phyloP scores from a whole-genome alignment of 2,113 vertebrate genomes.

The Brienomyrus longianalis region DNA sequence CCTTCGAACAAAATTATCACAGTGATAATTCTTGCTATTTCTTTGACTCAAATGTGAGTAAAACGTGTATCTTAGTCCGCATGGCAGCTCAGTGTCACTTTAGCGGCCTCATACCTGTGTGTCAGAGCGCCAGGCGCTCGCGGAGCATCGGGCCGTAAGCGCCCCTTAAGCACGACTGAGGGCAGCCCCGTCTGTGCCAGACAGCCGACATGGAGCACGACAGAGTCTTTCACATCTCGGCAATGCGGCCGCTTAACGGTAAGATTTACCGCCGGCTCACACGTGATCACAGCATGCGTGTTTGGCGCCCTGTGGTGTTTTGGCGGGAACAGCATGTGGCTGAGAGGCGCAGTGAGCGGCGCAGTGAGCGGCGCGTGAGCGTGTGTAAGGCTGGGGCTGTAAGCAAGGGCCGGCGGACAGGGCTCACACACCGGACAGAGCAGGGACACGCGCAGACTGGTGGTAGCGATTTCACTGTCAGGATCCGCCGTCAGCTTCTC shows the following conservation, averaged over 20 bases:
- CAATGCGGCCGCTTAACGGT: too few species aligned
- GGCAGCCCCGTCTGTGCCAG: background rate
- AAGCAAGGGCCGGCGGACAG: background rate
- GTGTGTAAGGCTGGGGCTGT: background rate
- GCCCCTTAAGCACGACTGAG: background rate
- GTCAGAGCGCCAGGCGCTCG: background rate
- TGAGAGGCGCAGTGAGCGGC: background rate
- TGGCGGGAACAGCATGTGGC: background rate
- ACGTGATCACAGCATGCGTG: background rate
- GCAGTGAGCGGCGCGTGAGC: too few species aligned
- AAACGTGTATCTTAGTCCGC: background rate
- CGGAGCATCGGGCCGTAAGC: background rate
- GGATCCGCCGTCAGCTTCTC: conserved; percentile 96
- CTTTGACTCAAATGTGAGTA: background rate
- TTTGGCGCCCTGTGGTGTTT: background rate
- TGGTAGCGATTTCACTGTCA: conserved; percentile 99
- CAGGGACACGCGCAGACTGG: conserved; percentile 91
- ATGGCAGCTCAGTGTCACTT: background rate
- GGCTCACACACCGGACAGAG: conserved; percentile 87
- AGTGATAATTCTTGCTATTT: background rate
- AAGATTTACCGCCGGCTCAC: background rate
- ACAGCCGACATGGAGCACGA: background rate
- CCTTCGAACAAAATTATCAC: background rate
- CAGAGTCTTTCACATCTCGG: background rate
- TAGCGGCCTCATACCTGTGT: background rate